Conservation (phyloP, 2,113 vertebrate species). For the Mixornis gularis region DNA sequence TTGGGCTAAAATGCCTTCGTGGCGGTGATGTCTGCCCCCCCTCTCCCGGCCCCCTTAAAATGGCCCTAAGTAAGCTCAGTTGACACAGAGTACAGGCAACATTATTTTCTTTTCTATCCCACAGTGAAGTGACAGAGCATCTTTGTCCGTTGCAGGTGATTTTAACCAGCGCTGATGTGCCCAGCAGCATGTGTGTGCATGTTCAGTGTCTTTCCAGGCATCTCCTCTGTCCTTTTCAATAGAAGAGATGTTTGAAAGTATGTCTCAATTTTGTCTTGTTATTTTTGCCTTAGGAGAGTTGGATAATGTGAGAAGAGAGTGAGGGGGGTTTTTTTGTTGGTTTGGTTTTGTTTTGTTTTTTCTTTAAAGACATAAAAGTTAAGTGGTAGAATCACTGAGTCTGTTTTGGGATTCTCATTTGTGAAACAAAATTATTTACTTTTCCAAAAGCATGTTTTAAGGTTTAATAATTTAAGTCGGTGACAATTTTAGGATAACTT, state of each 20-base stretch:
- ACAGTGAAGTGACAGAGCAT: not conserved
- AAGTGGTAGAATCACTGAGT: not conserved
- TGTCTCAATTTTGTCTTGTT: not conserved
- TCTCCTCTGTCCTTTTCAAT: not conserved
- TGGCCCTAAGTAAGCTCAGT: not conserved
- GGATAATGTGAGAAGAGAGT: not conserved
- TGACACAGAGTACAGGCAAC: not conserved
- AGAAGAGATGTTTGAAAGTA: not conserved
- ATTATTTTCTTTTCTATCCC: not conserved
- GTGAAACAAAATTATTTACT: not conserved
- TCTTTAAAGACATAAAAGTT: not conserved
- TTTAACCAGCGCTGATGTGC: not conserved
- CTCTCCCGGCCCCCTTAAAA: not conserved
- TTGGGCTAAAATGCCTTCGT: not conserved
- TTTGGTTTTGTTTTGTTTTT: not conserved
- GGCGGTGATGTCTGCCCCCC: not conserved
- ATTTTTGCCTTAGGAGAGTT: not conserved
- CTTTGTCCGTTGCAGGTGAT: not conserved
- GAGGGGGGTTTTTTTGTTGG: not conserved
- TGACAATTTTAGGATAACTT: not conserved
- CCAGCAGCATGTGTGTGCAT: not conserved
- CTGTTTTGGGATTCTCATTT: not conserved
- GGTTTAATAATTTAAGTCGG: not conserved
- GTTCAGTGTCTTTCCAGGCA: not conserved
- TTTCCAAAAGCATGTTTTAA: not conserved